phyloP scores from a whole-genome alignment of 2,888 invertebrate genomes.

The Lasioglossum figueresi region DNA sequence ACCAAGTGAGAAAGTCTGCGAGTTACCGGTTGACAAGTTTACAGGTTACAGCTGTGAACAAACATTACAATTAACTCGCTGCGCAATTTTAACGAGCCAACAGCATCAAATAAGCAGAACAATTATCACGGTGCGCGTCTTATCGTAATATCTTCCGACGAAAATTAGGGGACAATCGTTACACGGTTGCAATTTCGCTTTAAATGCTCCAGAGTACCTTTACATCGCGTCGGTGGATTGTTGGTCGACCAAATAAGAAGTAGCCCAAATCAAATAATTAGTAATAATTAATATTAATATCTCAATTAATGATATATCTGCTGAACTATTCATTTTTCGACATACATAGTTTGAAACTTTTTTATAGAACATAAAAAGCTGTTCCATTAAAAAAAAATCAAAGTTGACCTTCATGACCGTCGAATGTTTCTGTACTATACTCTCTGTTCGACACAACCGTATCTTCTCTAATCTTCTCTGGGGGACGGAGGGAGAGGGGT shows the following conservation, averaged over 20 bases:
- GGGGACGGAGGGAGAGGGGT: too few species aligned
- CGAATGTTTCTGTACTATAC: too few species aligned
- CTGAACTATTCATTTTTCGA: too few species aligned
- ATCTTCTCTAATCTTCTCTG: background rate
- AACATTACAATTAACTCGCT: conserved; percentile 3
- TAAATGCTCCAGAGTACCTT: background rate
- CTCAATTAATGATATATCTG: too few species aligned
- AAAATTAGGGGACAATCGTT: background rate
- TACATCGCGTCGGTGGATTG: background rate
- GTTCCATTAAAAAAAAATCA: too few species aligned
- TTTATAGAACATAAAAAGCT: too few species aligned
- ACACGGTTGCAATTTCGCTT: background rate
- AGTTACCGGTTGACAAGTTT: conserved; percentile 5
- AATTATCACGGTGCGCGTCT: background rate
- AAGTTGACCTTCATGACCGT: too few species aligned
- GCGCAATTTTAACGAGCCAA: background rate
- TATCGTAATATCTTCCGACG: background rate
- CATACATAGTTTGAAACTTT: too few species aligned
- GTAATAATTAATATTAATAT: too few species aligned
- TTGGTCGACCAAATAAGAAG: background rate
- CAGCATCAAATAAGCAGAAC: background rate
- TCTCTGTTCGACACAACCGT: background rate
- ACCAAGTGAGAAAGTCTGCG: conserved; percentile 9
- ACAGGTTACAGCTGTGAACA: background rate
- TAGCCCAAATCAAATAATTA: too few species aligned